Evolutionary conservation across 2,113 vertebrate genomes (phyloP).

Genomic region (Paramisgurnus dabryanus): DNA sequence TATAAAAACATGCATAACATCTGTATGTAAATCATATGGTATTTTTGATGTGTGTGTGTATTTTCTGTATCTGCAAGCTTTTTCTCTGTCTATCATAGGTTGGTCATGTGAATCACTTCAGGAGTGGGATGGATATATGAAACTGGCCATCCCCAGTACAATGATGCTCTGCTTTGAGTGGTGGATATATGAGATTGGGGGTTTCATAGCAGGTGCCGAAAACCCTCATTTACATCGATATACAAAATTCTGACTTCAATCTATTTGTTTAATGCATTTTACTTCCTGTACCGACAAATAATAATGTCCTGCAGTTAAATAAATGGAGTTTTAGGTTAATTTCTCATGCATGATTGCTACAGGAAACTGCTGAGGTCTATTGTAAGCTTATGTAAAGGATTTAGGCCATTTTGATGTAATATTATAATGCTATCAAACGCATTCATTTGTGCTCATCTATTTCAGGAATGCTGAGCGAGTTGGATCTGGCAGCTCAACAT

Average conservation of each 20-base stretch:
- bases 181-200: slow-evolving; percentile 88
- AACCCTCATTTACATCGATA: background rate
- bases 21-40: no score
- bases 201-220: slow-evolving; percentile 80
- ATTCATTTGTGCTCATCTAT: background rate
- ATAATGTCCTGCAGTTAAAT: no score
- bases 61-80: background rate
- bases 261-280: no score
- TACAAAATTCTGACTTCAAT: no score
- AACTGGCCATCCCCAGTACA: slow-evolving; percentile 82
- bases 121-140: slow-evolving; percentile 83
- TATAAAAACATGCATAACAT: no score
- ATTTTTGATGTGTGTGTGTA: no score
- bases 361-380: background rate
- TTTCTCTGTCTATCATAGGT: slow-evolving; percentile 68
- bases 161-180: slow-evolving; percentile 87
- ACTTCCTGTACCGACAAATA: no score
- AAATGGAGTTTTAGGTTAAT: background rate
- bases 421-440: background rate
- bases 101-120: slow-evolving; percentile 83
- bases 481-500: slow-evolving; percentile 85
- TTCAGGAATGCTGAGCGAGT: slow-evolving; percentile 80
- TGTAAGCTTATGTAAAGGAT: background rate
- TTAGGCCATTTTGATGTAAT: background rate
- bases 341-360: background rate